Base-by-base conservation (phyloP, 1,140 invertebrate species). In the Drosophila prosaltans region DNA sequence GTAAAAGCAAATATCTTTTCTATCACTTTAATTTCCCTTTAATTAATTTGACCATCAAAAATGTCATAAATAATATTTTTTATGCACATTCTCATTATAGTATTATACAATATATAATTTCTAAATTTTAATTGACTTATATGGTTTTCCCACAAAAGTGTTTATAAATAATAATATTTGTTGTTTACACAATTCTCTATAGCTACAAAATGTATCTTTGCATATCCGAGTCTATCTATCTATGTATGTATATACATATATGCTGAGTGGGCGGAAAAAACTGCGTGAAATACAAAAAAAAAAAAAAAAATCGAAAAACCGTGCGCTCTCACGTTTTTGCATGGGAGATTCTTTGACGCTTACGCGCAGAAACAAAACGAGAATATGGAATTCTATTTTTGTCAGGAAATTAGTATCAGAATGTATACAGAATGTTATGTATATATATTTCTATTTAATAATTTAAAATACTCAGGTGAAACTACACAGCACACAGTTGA, bases 361-460 rank as follows among this genome's bases (percentile, higher is more conserved):
- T 86, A 83, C 80, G 71, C 73, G 77, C 51, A 65, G 59, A 61
- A 67, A 59, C 72, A 32, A 78, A 78, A 72, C 75, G 72, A 78
- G 75, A 78, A 65, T 80, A 83, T 86, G 83, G 83, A 86, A 86
- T 77, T 86, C 83, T 86, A 86, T 89, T 83, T 88, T 70, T 74
- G 70, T 45, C 11, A 24, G 6, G 10, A 8, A 45, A 36, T 70
- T 64, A 60, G 63, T 55, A 60, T 41, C 11, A 64, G 45, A 48
- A 60, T 65, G 48, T 54, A 26, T 26, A 54, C 16, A 24, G 4
- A 51, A n/a, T 16, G 26, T 54, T 11, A 54, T 54, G 2, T 21
- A 8, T 26, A 54, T 26, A 9, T 10, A 21, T 48, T 24, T 9
- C 24, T 24, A 16, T 8, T 8, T 2, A 26, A 51, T 51, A 51